Evolutionary conservation across 1,140 invertebrate genomes (phyloP), one percentile per base, ranked within the genome.

Genomic region (Megathymus violae): DNA sequence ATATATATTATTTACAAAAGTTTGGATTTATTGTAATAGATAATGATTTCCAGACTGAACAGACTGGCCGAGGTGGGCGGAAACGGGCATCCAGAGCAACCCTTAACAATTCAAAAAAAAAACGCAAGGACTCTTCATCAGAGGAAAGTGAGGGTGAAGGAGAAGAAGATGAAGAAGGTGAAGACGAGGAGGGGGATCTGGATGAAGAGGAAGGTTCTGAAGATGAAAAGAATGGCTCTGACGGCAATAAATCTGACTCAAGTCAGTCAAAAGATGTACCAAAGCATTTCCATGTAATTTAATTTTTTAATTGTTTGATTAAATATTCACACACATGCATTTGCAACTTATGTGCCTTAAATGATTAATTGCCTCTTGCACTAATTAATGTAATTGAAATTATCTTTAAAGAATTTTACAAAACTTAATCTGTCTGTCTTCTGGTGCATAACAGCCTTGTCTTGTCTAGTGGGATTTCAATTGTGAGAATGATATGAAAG

Each of bases 261-360:
- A 91, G 89, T 70, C 89, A 92, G 64, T 90, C 88, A 48, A 92
- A 92, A 76, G 89, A 92, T 78, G 78, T 92, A 82, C 91, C 91
- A 80, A 92, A 92, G 82, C 86, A 92, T 80, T 92, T 89, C 75
- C 91, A 92, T 88, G 91, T 91, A 75, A 78, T 85, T 69, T 44
- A 22, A 40, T 52, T 62, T 44, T 3, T 47, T 0, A 31, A n/a
- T n/a, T n/a, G n/a, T n/a, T n/a, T n/a, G n/a, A n/a, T n/a, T n/a
- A n/a, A n/a, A n/a, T n/a, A n/a, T n/a, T n/a, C n/a, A n/a, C n/a
- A n/a, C n/a, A n/a, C n/a, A n/a, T n/a, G n/a, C n/a, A n/a, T n/a
- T n/a, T n/a, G n/a, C n/a, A n/a, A n/a, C n/a, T n/a, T n/a, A n/a
- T n/a, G n/a, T n/a, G n/a, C n/a, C n/a, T n/a, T n/a, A n/a, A n/a